Evolutionary conservation across 92 coral and sea anemone genomes (phyloP), one percentile per base, ranked within the genome.

Genomic region (Muricea muricata): DNA sequence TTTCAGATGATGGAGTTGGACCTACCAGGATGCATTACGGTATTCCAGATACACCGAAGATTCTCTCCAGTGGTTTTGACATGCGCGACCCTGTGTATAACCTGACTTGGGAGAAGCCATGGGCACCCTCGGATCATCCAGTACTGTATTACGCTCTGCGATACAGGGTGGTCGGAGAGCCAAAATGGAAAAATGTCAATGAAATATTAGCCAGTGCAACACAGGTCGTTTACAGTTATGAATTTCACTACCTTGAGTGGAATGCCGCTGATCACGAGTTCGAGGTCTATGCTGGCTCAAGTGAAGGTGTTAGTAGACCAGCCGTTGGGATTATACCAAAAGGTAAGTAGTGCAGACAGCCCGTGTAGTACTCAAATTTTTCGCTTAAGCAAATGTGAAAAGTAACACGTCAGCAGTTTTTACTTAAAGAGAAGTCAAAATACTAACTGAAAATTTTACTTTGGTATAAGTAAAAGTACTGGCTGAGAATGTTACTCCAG

Each of bases 101-200:
- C 1, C 66, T 76, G 18, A 28, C 66, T 13, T 76, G 81, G 81
- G 21, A 15, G 9, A 28, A 50, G 17, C 67, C 67, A 29, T 29
- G 46, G n/a, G 35, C 46, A n/a, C 5, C 60, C 14, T 7, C 42
- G 30, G 6, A 3, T 30, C 23, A 33, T 11, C 57, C 57, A 14
- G n/a, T 50, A 7, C 71, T 55, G 23, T 78, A 78, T 37, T 78
- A 50, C 30, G 29, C 46, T 20, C 17, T 78, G 1, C 83, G 83
- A 0, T 55, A 55, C 69, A 56, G 35, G 54, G 20, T 10, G 5
- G 17, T n/a, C 0, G 52, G 35, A 32, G 54, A 56, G 30, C 30
- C 40, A 7, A 23, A 35, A 58, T 78, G 83, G 83, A 55, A 4
- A 14, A n/a, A 30, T 35, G 30, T 37, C 1, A 46, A 57, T 12